Base-by-base conservation (phyloP, 2,113 vertebrate genomes). In the Gnathonemus echidnorhynchus region DNA sequence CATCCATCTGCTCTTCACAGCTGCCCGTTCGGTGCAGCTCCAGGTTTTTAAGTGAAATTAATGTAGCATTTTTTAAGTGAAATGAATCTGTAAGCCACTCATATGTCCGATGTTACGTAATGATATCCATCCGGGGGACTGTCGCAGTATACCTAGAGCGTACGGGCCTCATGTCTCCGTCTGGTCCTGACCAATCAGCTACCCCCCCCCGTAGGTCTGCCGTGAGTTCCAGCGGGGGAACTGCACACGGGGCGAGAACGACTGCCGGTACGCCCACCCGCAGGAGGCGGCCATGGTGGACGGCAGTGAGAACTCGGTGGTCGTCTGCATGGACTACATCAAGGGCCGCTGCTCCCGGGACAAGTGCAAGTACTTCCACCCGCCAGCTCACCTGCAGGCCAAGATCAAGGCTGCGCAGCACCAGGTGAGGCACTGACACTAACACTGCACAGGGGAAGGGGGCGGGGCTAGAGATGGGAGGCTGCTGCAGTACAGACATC, bases 331-430 rank as follows among this genome's bases (percentile, higher is more conserved):
- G 98, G 98, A 99, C 96, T 99, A 98, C 95, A 98, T 99, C 95
- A 99, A 99, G 96, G 98, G 98, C 88, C 97, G 98, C 93, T 99
- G 98, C 95, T 96, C 96, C 93, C 94, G 98, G 91, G 98, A 99
- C 96, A 99, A 98, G 96, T 99, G 98, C 98, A 99, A 99, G 94
- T 99, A 99, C 95, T 99, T 99, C 95, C 98, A 99, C 93, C 98
- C 98, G 53, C 98, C 98, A 90, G 96, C 98, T 89, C 98, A 99
- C 96, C 94, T 99, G 96, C 98, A 99, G 97, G 98, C 98, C 95
- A 97, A 97, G 96, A 98, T 99, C 94, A 99, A 98, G 96, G 98
- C 98, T 91, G 95, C 97, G 89, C 98, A 99, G 96, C 97, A 99
- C 95, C 98, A 99, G 95, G 97, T 97, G 95, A 98, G 96, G 95